These are phyloP conservation scores for Venustoraphidia nigricollis DNA, from an alignment of 2,888 invertebrate species.

Conservation along the genomic window DNA sequence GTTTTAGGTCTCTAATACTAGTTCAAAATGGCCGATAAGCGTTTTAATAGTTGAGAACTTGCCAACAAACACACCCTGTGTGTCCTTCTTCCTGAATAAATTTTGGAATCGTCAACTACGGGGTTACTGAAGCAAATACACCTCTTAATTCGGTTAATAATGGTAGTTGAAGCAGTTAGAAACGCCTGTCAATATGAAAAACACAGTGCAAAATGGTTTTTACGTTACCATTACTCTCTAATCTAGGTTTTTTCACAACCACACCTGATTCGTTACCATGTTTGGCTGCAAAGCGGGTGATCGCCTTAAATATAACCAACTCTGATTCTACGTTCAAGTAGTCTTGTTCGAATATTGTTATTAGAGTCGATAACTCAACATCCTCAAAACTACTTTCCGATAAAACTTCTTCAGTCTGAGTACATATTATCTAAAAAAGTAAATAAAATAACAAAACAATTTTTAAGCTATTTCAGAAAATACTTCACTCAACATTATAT, in stretches of 20 bases:
- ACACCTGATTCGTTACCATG: constrained; percentile 36
- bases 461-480: neutral
- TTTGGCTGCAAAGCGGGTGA: constrained; percentile 47
- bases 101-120: too few relatives aligned
- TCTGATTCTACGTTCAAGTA: constrained; percentile 60
- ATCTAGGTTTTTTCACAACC: constrained; percentile 30
- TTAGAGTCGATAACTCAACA: constrained; percentile 55
- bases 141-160: too few relatives aligned
- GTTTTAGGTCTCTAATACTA: too few relatives aligned
- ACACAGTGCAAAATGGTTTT: too few relatives aligned
- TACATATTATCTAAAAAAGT: constrained; percentile 51
- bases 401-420: constrained; percentile 59
- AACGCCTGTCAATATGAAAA: too few relatives aligned
- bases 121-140: too few relatives aligned
- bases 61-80: too few relatives aligned
- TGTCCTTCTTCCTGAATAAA: too few relatives aligned
- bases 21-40: too few relatives aligned
- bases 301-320: constrained; percentile 58
- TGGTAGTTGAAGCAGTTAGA: too few relatives aligned
- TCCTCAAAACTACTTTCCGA: constrained; percentile 64
- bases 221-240: constrained; percentile 26
- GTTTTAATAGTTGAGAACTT: too few relatives aligned
- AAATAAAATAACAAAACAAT: neutral
- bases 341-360: constrained; percentile 60
- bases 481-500: neutral